Evolutionary conservation across 2,888 invertebrate species (phyloP).

Genomic region (Callyntrura guangdongensis): DNA sequence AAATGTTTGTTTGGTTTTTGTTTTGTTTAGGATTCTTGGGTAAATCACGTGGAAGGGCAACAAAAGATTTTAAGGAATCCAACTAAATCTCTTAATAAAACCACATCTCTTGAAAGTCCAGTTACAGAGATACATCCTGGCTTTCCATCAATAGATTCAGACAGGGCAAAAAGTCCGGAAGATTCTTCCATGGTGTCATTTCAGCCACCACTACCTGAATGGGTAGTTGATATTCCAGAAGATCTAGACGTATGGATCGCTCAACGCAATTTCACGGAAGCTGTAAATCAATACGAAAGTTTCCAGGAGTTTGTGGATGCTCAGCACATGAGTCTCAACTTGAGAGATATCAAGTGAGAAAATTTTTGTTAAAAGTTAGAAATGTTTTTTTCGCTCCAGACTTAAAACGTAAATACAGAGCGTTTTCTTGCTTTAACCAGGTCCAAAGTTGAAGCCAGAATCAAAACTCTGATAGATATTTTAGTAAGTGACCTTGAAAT

Average conservation of each 20-base stretch:
- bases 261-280: conserved; percentile 97
- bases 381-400: background rate
- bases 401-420: background rate
- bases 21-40: conserved; percentile 84
- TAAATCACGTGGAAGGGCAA: conserved; percentile 82
- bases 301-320: conserved; percentile 83
- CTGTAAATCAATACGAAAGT: conserved; percentile 88
- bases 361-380: background rate
- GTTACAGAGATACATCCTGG: conserved; percentile 87
- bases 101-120: conserved; percentile 84
- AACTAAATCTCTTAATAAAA: conserved; percentile 73
- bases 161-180: conserved; percentile 83
- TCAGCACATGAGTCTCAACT: conserved; percentile 86
- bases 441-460: conserved; percentile 89
- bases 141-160: conserved; percentile 85
- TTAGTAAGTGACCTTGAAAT: conserved; percentile 94
- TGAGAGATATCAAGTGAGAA: conserved; percentile 87
- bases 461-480: conserved; percentile 93
- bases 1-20: no score
- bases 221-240: conserved; percentile 96
- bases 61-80: conserved; percentile 84
- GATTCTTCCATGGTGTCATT: conserved; percentile 80
- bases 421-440: no score
- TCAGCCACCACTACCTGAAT: conserved; percentile 88
- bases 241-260: conserved; percentile 98